Evolutionary conservation across 2,113 vertebrate species (phyloP).

Genomic region (Astur gentilis): DNA sequence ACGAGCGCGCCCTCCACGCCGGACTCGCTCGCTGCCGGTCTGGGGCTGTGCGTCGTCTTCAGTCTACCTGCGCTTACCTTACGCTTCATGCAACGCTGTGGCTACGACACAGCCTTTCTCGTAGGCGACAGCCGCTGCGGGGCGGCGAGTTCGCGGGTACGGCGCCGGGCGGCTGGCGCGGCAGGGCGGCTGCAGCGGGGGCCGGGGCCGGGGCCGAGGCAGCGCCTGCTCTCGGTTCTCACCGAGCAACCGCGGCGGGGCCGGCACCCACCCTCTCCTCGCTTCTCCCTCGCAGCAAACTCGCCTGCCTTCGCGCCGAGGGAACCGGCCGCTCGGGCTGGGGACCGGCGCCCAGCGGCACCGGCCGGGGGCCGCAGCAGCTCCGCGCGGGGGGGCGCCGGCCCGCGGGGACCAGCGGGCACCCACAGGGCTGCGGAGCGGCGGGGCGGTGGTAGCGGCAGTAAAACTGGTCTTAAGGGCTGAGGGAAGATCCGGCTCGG

Average conservation of each 20-base stretch:
- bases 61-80: not conserved
- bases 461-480: not conserved
- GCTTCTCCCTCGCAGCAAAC: too few species aligned
- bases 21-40: rapidly evolving
- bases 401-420: too few species aligned
- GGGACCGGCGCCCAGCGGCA: rapidly evolving
- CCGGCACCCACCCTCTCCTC: not conserved
- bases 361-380: too few species aligned
- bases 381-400: too few species aligned
- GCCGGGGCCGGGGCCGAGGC: rapidly evolving
- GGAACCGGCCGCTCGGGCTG: not conserved
- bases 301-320: rapidly evolving
- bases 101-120: not conserved
- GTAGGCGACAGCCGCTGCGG: rapidly evolving
- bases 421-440: rapidly evolving
- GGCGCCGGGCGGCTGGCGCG: rapidly evolving
- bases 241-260: rapidly evolving
- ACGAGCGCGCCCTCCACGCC: rapidly evolving
- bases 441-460: rapidly evolving
- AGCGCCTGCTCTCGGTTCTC: not conserved
- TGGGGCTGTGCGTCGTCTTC: rapidly evolving
- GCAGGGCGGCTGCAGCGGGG: not conserved
- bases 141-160: not conserved
- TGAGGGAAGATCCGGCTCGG: not conserved
- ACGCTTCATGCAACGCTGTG: rapidly evolving